Conservation (phyloP, 2,888 invertebrate species). For the Noctua janthina region DNA sequence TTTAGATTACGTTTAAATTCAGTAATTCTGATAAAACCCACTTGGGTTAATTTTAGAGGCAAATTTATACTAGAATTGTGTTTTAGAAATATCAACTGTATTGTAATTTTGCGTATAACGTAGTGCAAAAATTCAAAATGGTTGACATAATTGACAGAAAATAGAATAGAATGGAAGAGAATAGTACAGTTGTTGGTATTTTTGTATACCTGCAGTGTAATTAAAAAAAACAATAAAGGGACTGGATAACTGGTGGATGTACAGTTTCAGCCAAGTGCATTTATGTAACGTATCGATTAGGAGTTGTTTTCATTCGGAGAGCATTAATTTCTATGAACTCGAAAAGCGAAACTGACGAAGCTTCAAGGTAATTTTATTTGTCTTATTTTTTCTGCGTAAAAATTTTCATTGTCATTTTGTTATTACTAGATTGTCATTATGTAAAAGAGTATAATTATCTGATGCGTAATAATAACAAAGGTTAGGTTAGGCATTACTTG, state of each 20-base stretch:
- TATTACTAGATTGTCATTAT: conserved; percentile 29
- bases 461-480: conserved; percentile 75
- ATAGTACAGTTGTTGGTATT: conserved; percentile 81
- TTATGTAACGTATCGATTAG: conserved; percentile 77
- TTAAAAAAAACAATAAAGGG: conserved; percentile 70
- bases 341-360: conserved; percentile 90
- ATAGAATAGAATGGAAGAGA: conserved; percentile 74
- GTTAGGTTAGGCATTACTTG: conserved; percentile 87
- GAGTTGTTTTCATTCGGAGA: conserved; percentile 79
- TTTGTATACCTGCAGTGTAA: conserved; percentile 79
- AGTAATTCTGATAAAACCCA: background rate
- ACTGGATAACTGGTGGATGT: conserved; percentile 73
- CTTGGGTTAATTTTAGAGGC: background rate
- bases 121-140: conserved; percentile 77
- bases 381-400: conserved; percentile 43
- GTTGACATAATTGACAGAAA: conserved; percentile 79
- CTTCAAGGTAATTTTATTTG: conserved; percentile 87
- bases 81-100: background rate
- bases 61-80: background rate
- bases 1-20: background rate
- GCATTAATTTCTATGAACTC: conserved; percentile 89
- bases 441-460: conserved; percentile 50
- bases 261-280: conserved; percentile 73
- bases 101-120: conserved; percentile 65
- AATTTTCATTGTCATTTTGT: conserved; percentile 22